Evolutionary conservation across 2,888 invertebrate species (phyloP).

Genomic region (Cephus nigrinus): DNA sequence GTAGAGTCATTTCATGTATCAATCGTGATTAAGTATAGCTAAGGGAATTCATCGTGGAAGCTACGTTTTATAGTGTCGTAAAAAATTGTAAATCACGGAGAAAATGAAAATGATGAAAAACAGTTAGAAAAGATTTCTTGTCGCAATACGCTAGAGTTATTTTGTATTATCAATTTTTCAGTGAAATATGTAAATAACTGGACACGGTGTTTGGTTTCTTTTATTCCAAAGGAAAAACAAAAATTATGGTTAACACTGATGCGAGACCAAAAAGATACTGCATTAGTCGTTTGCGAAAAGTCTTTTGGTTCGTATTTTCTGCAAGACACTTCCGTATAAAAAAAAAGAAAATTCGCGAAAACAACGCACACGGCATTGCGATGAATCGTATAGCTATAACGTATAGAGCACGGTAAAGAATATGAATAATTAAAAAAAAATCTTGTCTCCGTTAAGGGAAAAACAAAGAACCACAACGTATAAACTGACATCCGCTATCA

Average conservation of each 20-base stretch:
- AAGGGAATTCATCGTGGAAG: constrained; percentile 62
- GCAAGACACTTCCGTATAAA: background rate
- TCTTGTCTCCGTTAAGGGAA: background rate
- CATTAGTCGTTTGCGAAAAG: background rate
- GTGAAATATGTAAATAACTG: background rate
- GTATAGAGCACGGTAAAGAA: background rate
- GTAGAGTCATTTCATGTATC: background rate
- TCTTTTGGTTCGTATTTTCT: background rate
- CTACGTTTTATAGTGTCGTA: constrained; percentile 47
- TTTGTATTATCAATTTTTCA: background rate
- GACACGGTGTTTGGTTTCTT: background rate
- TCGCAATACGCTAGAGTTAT: background rate
- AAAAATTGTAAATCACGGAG: background rate
- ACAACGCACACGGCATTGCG: constrained; percentile 50
- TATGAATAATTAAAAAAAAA: background rate
- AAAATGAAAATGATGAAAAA: background rate
- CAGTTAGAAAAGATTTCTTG: background rate
- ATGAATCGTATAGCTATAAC: constrained; percentile 55
- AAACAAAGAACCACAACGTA: constrained; percentile 8
- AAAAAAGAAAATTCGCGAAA: constrained; percentile 29
- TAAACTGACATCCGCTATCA: constrained; percentile 20
- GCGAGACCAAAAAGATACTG: constrained; percentile 3
- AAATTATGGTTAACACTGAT: constrained; percentile 32
- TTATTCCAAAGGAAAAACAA: background rate
- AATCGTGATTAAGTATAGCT: constrained; percentile 41